phyloP scores from a whole-genome alignment of 2,888 invertebrate genomes.

The Rosalia funebris region DNA sequence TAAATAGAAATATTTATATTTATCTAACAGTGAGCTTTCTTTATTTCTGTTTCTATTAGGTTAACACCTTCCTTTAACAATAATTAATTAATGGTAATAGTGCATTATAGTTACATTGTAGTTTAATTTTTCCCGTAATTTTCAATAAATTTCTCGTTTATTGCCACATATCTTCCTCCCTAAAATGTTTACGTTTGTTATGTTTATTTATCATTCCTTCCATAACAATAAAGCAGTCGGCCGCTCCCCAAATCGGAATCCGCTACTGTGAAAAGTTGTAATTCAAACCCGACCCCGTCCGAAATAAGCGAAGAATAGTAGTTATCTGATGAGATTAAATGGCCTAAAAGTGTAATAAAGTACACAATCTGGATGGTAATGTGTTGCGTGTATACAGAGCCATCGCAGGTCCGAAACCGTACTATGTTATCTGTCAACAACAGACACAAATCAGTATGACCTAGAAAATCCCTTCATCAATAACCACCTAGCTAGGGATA shows the following conservation, averaged over 20 bases:
- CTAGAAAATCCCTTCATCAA: slow-evolving; percentile 58
- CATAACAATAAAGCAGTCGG: neutral
- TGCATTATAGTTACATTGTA: no score
- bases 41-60: no score
- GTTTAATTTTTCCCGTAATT: no score
- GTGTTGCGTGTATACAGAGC: slow-evolving; percentile 29
- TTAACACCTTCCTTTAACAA: no score
- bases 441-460: slow-evolving; percentile 59
- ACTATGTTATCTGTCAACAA: slow-evolving; percentile 55
- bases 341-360: slow-evolving; percentile 46
- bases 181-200: neutral
- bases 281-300: slow-evolving; percentile 17
- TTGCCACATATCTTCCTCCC: no score
- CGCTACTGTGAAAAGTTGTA: neutral
- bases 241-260: neutral
- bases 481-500: slow-evolving; percentile 51
- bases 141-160: no score
- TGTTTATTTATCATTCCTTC: neutral
- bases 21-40: no score
- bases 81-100: no score
- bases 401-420: slow-evolving; percentile 39
- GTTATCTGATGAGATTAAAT: slow-evolving; percentile 40
- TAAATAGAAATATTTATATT: no score
- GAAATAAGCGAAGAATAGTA: slow-evolving; percentile 23
- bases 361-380: slow-evolving; percentile 43